These are phyloP conservation scores for Drosophila burlai DNA, from an alignment of 1,140 invertebrate genomes.

Conservation along the genomic window DNA sequence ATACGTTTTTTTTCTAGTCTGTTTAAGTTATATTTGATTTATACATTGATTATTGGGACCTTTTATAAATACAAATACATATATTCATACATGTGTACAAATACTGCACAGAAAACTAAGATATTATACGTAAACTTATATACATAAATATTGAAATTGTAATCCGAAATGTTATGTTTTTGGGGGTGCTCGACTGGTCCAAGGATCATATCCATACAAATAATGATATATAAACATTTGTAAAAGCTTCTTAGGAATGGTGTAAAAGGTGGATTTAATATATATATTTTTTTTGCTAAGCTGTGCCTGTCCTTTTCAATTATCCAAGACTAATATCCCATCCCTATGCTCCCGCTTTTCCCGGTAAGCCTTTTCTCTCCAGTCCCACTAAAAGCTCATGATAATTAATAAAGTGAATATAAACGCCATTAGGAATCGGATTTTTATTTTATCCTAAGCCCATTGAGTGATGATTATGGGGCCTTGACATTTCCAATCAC, in stretches of 20 bases:
- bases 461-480: slow-evolving; percentile 49
- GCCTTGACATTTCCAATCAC: slow-evolving; percentile 42
- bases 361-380: slow-evolving; percentile 54
- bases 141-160: slow-evolving; percentile 33
- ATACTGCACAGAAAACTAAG: slow-evolving; percentile 67
- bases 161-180: slow-evolving; percentile 41
- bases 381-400: slow-evolving; percentile 67
- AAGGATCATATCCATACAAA: slow-evolving; percentile 47
- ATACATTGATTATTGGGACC: slow-evolving; percentile 24
- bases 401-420: slow-evolving; percentile 79
- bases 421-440: slow-evolving; percentile 53
- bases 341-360: slow-evolving; percentile 7
- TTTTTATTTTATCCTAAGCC: slow-evolving; percentile 61
- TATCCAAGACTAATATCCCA: slow-evolving; percentile 65
- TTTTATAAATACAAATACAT: slow-evolving; percentile 40
- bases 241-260: slow-evolving; percentile 33
- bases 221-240: slow-evolving; percentile 19
- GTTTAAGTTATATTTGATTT: slow-evolving; percentile 33
- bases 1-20: slow-evolving; percentile 31
- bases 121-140: slow-evolving; percentile 63
- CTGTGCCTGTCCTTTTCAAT: slow-evolving; percentile 63
- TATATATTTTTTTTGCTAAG: slow-evolving; percentile 50
- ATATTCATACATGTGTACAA: slow-evolving; percentile 58
- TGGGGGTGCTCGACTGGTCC: slow-evolving; percentile 31
- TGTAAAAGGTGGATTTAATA: slow-evolving; percentile 50